Percentiles rank a stretch among this genome's conserved stretches.
Conservation (phyloP, 2,797 vertebrate genomes). For the Girardinus metallicus region DNA sequence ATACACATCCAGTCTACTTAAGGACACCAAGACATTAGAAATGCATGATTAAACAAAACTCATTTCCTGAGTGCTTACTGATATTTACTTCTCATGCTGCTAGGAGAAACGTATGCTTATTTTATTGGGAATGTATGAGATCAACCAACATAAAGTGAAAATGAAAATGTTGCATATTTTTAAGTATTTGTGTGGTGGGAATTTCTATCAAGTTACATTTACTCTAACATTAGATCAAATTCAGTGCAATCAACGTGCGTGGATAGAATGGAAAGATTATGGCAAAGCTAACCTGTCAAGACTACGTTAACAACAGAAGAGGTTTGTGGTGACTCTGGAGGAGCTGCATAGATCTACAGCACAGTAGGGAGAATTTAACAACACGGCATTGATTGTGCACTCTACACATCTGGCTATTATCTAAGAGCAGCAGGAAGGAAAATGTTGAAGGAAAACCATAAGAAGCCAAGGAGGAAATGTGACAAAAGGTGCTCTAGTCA, state of each 20-base stretch:
- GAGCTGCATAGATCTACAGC: not conserved
- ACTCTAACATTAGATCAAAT: not conserved
- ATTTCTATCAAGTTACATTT: not conserved
- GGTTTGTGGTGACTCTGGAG: not conserved
- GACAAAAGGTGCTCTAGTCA: not conserved
- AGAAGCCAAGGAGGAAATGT: not conserved
- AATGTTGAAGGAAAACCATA: not conserved
- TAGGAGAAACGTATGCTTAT: not conserved
- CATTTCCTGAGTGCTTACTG: not conserved
- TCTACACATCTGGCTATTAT: not conserved
- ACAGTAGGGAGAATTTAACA: not conserved
- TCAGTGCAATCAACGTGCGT: not conserved
- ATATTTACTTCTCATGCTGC: not conserved
- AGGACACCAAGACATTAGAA: not conserved
- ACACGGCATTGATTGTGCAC: not conserved
- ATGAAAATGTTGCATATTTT: not conserved
- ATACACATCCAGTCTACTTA: not conserved
- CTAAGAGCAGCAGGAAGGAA: not conserved
- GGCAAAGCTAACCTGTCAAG: not conserved
- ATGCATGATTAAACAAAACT: conserved; percentile 11
- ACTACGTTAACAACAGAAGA: not conserved
- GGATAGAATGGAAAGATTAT: not conserved
- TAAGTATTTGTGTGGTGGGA: not conserved
- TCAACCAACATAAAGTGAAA: not conserved
- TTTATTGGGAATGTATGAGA: not conserved